Conservation (phyloP, 2,888 invertebrate genomes). For the Zaprionus bogoriensis region DNA sequence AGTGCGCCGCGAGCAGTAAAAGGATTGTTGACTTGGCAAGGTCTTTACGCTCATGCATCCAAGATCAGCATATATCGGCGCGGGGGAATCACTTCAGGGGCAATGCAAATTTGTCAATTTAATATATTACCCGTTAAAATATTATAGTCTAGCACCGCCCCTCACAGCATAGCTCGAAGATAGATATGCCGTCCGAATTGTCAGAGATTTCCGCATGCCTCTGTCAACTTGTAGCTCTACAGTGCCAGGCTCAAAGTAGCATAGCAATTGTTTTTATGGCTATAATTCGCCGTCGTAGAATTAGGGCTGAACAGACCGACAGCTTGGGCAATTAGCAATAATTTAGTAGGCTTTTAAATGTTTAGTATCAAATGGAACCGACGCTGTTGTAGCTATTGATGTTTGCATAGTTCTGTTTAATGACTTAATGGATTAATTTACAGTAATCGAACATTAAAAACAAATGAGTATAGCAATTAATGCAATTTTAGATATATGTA, state of each 20-base stretch:
- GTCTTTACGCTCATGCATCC: slow-evolving; percentile 20
- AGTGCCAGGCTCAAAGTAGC: slow-evolving; percentile 25
- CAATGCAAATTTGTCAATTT: slow-evolving; percentile 49
- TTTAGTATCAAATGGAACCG: background rate
- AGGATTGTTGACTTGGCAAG: slow-evolving; percentile 36
- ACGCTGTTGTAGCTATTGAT: background rate
- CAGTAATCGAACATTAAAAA: too few relatives aligned
- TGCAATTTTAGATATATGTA: too few relatives aligned
- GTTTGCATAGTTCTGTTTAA: background rate
- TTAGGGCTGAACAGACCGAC: too few relatives aligned
- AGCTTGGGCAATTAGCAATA: background rate
- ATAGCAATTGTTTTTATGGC: slow-evolving; percentile 8
- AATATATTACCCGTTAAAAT: slow-evolving; percentile 42
- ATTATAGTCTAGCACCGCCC: slow-evolving; percentile 5
- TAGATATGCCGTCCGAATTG: slow-evolving; percentile 18
- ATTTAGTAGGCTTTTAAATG: background rate
- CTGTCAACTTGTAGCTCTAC: slow-evolving; percentile 28
- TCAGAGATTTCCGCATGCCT: slow-evolving; percentile 52
- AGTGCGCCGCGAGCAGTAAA: slow-evolving; percentile 27
- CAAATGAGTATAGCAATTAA: too few relatives aligned
- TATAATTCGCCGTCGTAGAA: too few relatives aligned
- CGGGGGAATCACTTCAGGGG: background rate
- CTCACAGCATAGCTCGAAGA: background rate
- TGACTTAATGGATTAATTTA: background rate
- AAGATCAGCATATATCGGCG: slow-evolving; percentile 11